Evolutionary conservation across 2,888 invertebrate species (phyloP).

Genomic region (Hirudinaria manillensis): DNA sequence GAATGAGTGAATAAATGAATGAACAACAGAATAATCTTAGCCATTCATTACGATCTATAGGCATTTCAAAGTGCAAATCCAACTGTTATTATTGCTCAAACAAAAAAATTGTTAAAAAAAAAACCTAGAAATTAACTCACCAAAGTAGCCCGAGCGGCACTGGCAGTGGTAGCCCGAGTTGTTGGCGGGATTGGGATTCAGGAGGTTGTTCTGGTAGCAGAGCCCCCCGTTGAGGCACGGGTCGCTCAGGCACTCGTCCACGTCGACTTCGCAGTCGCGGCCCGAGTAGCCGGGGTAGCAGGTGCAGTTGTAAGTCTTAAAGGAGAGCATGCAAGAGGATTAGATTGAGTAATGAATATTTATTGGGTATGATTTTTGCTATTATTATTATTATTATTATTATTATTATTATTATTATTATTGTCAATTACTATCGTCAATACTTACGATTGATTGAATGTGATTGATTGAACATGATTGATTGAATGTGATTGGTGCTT

Average conservation of each 20-base stretch:
- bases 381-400: no score
- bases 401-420: no score
- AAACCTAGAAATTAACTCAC: slow-evolving; percentile 37
- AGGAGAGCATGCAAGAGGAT: no score
- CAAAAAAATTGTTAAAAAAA: not conserved
- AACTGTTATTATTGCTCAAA: no score
- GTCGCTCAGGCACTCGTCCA: slow-evolving; percentile 60
- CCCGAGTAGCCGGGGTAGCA: slow-evolving; percentile 52
- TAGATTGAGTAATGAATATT: no score
- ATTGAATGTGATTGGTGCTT: no score
- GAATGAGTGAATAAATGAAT: not conserved
- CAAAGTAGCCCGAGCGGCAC: slow-evolving; percentile 47
- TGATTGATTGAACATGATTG: no score
- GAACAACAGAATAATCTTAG: not conserved
- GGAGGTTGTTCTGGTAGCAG: slow-evolving; percentile 47
- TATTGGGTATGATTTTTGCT: no score
- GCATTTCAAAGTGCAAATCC: no score
- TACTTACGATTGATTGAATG: no score
- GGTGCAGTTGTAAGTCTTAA: slow-evolving; percentile 43
- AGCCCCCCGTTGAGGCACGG: slow-evolving; percentile 47
- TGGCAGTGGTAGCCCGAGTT: slow-evolving; percentile 48
- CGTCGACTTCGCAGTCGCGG: slow-evolving; percentile 55
- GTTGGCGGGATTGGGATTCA: slow-evolving; percentile 61
- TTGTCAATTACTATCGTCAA: no score
- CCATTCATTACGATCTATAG: no score